Evolutionary conservation across 2,888 invertebrate species (phyloP), one percentile per base, ranked within the genome.

Genomic region (Tortrix viridana): DNA sequence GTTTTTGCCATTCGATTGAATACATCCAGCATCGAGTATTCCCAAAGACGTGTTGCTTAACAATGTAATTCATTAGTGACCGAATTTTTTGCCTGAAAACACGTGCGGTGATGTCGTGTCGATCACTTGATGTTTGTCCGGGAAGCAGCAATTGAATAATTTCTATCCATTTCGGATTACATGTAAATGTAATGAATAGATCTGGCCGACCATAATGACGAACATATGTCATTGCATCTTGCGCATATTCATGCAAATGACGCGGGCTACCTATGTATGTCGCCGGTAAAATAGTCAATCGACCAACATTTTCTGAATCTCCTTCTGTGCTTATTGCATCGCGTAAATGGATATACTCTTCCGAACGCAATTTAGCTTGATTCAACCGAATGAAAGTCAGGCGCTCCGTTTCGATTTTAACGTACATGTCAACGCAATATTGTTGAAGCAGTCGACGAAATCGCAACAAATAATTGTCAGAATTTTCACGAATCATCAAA

Each of bases 31-130:
- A 73, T 56, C 69, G 71, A 57, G 67, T 69, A 50, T 46, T 46
- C 19, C 71, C 71, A 68, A 71, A 72, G 56, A 73, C 52, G 60
- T 56, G 50, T 43, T 67, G 64, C 48, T 69, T 70, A 54, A 65
- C 66, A 62, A 70, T 58, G 7, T 55, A 63, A 43, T 63, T 60
- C 46, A 71, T 68, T 2, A 47, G 47, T 5, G 60, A 68, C 54
- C 59, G 58, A 5, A 73, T 50, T 69, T 73, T 71, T 65, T 65
- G 62, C 53, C 22, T 68, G 52, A 71, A 71, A 2, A 70, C 47
- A 54, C 71, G 47, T 60, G 75, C 73, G 16, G 69, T 70, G 50
- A 76, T 68, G 61, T 76, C 74, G 60, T 76, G 75, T n/a, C 78
- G 43, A 70, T 76, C 69, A 61, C 19, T 65, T 54, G 73, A 47